Evolutionary conservation across 2,888 invertebrate species (phyloP), one percentile per base, ranked within the genome.

Genomic region (Shargacucullia verbasci): DNA sequence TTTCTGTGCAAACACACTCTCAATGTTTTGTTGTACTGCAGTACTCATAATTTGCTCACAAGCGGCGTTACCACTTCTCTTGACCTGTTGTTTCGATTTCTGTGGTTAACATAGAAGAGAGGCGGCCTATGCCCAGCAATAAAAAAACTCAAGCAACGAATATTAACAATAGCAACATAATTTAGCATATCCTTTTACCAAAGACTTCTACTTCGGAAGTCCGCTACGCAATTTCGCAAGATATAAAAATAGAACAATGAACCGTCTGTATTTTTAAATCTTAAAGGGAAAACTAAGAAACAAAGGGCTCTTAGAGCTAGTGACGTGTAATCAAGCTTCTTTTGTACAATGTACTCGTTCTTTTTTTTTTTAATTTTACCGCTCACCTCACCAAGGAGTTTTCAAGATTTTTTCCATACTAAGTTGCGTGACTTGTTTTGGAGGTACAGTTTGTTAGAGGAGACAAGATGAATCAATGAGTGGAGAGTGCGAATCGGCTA

Each of bases 271-370:
- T 72, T 58, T 76, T 64, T 11, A 72, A 76, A 75, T 75, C 76
- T 75, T 76, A 78, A 78, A 78, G 74, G 63, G 71, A 76, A 76
- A 74, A 69, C 73, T 73, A 74, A 77, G 78, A 85, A 87, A 88
- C 86, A 88, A 90, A 89, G 79, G 79, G 65, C 70, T 81, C 76
- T 81, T 84, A 80, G 74, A 79, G 79, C 76, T 81, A 81, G 84
- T 89, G 88, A 89, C 86, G 85, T 85, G 85, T 89, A 90, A 89
- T 89, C 89, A 88, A 81, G 84, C 80, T 78, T 76, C 87, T 86
- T 87, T 89, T 89, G 87, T 88, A 75, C 80, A 78, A 79, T 80
- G 83, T 76, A 78, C 77, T 67, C 73, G 68, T 78, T 73, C 69
- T 80, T 84, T 83, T 84, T 84, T 80, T 84, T 83, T 84, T 84